Evolutionary conservation across 2,797 vertebrate species (phyloP).

Genomic region (Argentina silus): DNA sequence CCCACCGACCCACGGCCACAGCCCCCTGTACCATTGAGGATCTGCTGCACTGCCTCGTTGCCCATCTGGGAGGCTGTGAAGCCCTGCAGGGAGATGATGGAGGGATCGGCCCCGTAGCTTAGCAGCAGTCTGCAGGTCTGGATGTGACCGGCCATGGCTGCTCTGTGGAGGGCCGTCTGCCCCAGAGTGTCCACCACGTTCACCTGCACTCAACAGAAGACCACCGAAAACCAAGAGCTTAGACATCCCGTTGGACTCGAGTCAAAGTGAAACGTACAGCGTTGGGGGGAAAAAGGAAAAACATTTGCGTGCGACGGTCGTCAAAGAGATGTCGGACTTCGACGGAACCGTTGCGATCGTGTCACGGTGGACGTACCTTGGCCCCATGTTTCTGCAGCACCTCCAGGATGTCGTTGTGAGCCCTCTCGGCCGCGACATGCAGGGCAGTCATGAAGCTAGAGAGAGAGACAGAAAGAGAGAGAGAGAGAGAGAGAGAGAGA

Average conservation of each 20-base stretch:
- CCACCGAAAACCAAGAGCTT: no score
- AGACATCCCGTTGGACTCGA: neutral
- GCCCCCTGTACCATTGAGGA: constrained; percentile 85
- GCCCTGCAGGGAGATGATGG: constrained; percentile 95
- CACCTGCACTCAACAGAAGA: constrained; percentile 76
- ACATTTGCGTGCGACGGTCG: no score
- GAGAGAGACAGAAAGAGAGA: neutral
- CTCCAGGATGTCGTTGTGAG: constrained; percentile 96
- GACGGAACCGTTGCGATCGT: neutral
- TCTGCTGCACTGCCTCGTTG: constrained; percentile 96
- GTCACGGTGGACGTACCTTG: constrained; percentile 76
- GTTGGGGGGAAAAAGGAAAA: no score
- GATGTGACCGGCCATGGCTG: constrained; percentile 93
- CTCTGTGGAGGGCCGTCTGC: constrained; percentile 93
- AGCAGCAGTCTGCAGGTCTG: constrained; percentile 95
- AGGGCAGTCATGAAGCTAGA: constrained; percentile 94
- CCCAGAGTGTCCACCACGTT: constrained; percentile 96
- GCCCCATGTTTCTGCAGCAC: constrained; percentile 97
- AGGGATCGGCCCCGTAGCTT: constrained; percentile 91
- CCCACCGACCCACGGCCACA: no score
- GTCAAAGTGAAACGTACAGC: neutral
- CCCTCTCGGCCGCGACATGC: constrained; percentile 93
- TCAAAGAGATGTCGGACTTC: neutral
- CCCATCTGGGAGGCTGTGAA: constrained; percentile 98
- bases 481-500: constrained; percentile 7